Base-by-base conservation (phyloP, 2,888 invertebrate genomes). In the Beris morrisii region DNA sequence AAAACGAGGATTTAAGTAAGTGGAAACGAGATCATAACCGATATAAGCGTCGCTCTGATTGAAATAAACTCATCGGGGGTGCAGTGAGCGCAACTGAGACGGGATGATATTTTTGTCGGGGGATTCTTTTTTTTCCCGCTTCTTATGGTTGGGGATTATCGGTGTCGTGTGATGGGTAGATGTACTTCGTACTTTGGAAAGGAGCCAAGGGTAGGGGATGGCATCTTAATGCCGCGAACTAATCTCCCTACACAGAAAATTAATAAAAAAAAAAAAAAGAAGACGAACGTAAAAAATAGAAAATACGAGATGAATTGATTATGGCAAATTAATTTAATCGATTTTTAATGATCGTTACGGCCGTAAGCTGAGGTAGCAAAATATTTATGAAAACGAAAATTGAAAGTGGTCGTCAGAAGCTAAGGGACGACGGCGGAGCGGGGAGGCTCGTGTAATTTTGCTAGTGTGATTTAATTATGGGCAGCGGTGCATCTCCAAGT, bases 11-110 rank as follows among this genome's bases (percentile, higher is more conserved):
- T 80, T 80, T 80, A 81, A 79, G 79, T 79, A 78, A 80, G 80
- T 80, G 80, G 81, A 80, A 80, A 80, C 79, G 80, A 80, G 80
- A 80, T 79, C 80, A 79, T 80, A 78, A 80, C 74, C 73, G 75
- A 78, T 75, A 80, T 79, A 80, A 79, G 77, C 77, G 76, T 77
- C 76, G 78, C 78, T 76, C 74, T 80, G 80, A 80, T 79, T 79
- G 78, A 79, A 79, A 76, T 75, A 75, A 77, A 75, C 71, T 15
- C 59, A 69, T 65, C 15, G 61, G 44, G 13, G 53, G 32, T 28
- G 48, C 13, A 44, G 50, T 38, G 13, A 28, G 69, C 50, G 50
- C 45, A 56, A 69, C 56, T 53, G 63, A 59, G 69, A 69, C 13
- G 30, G 64, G 32, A 4, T 13, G 48, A 38, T 15, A 43, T 54